Evolutionary conservation across 2,797 vertebrate species (phyloP).

Genomic region (Etheostoma nigrum): DNA sequence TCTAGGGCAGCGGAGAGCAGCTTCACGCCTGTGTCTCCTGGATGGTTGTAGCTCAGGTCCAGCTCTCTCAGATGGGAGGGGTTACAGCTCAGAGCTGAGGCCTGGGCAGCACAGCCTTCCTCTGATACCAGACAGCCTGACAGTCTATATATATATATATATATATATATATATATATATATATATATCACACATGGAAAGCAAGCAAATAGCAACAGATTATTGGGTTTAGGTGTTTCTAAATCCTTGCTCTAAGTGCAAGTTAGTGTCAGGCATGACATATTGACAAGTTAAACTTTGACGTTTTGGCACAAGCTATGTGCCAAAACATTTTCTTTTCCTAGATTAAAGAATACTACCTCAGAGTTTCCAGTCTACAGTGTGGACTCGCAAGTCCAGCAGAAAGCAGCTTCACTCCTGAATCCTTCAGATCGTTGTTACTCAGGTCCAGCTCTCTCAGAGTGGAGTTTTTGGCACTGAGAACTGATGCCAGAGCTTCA

Average conservation of each 20-base stretch:
- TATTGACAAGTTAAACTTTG: background rate
- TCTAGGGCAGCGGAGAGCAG: conserved; percentile 21
- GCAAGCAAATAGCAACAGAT: background rate
- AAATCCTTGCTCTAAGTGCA: background rate
- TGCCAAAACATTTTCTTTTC: too few species aligned
- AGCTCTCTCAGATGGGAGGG: conserved; percentile 19
- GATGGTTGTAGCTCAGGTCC: conserved; percentile 45
- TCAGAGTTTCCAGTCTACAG: conserved; percentile 26
- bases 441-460: conserved; percentile 33
- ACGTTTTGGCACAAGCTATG: background rate
- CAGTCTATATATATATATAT: background rate
- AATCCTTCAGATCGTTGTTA: conserved; percentile 24
- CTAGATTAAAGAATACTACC: conserved; percentile 10
- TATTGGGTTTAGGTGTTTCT: background rate
- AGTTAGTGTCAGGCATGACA: background rate
- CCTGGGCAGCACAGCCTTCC: conserved; percentile 1
- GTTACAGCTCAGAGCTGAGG: conserved; percentile 10
- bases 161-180: too few species aligned
- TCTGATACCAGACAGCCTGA: conserved; percentile 34
- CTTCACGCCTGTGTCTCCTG: conserved; percentile 8
- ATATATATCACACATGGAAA: background rate
- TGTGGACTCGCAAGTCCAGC: background rate
- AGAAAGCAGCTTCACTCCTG: conserved; percentile 21
- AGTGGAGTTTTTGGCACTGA: background rate
- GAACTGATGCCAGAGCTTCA: conserved; percentile 9